These are phyloP conservation scores for Pelobates fuscus DNA, from an alignment of 2,113 vertebrate genomes.

Conservation along the genomic window DNA sequence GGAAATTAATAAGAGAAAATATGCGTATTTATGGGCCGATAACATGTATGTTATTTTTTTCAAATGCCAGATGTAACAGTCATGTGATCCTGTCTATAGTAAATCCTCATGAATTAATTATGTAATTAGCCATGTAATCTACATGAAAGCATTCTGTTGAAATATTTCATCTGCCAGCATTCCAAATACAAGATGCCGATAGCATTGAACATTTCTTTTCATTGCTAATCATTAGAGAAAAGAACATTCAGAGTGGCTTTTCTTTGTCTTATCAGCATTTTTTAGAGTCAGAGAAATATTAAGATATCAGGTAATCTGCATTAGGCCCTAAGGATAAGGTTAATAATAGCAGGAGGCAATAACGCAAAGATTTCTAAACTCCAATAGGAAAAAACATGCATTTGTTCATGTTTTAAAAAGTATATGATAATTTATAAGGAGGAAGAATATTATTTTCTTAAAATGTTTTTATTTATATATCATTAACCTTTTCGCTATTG, in stretches of 20 bases:
- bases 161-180: conserved; percentile 22
- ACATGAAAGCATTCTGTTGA: conserved; percentile 28
- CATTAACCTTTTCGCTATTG: too few relatives aligned
- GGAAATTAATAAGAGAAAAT: too few relatives aligned
- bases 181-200: conserved; percentile 34
- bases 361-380: background rate
- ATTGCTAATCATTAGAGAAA: background rate
- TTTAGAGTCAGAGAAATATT: conserved; percentile 36
- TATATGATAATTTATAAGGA: too few relatives aligned
- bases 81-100: conserved; percentile 20
- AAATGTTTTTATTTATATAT: too few relatives aligned
- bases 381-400: too few relatives aligned
- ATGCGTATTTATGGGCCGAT: too few relatives aligned
- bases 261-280: conserved; percentile 20
- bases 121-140: conserved; percentile 28
- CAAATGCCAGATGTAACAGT: conserved; percentile 30
- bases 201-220: conserved; percentile 12
- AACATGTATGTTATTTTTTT: conserved; percentile 1
- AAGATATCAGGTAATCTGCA: conserved; percentile 13
- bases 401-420: too few relatives aligned
- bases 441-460: too few relatives aligned
- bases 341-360: background rate
- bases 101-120: conserved; percentile 40
- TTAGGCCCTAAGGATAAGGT: background rate
- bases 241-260: background rate